Percentiles rank a stretch among this genome's conserved stretches.
Evolutionary conservation across 2,888 invertebrate genomes (phyloP).

Genomic region (Eugnorisma glareosa): DNA sequence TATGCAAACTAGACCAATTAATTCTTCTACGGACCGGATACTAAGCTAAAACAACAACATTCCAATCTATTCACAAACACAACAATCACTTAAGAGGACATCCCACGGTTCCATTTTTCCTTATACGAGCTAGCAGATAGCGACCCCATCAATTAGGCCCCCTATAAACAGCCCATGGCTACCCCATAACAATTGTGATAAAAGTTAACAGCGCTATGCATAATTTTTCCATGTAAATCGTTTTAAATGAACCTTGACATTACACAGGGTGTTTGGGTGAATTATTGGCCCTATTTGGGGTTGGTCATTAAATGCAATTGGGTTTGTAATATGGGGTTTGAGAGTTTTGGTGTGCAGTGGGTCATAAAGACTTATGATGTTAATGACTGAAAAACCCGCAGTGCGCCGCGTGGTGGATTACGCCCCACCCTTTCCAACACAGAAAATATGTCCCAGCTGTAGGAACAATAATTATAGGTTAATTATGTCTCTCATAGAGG

Average conservation of each 20-base stretch:
- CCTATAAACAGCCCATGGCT: conserved; percentile 51
- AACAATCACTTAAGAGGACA: conserved; percentile 36
- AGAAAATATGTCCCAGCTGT: background rate
- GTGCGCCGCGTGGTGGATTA: background rate
- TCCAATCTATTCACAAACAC: conserved; percentile 5
- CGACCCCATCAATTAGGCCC: conserved; percentile 53
- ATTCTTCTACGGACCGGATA: no score
- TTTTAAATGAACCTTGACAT: conserved; percentile 37
- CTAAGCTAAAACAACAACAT: background rate
- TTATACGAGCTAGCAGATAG: conserved; percentile 17
- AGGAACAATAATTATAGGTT: background rate
- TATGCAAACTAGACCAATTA: background rate
- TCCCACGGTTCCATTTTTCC: conserved; percentile 22
- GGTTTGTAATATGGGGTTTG: background rate
- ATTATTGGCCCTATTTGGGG: conserved; percentile 5
- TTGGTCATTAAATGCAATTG: conserved; percentile 2
- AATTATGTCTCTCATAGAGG: background rate
- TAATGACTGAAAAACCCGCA: background rate
- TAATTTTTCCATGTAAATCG: conserved; percentile 54
- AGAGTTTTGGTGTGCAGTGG: background rate
- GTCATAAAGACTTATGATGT: background rate
- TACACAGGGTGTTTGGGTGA: conserved; percentile 19
- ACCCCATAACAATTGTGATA: conserved; percentile 61
- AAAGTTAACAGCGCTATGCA: conserved; percentile 58
- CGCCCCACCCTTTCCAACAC: background rate